Evolutionary conservation across 1,140 invertebrate species (phyloP), one percentile per base, ranked within the genome.

Genomic region (Micrasema minimum): DNA sequence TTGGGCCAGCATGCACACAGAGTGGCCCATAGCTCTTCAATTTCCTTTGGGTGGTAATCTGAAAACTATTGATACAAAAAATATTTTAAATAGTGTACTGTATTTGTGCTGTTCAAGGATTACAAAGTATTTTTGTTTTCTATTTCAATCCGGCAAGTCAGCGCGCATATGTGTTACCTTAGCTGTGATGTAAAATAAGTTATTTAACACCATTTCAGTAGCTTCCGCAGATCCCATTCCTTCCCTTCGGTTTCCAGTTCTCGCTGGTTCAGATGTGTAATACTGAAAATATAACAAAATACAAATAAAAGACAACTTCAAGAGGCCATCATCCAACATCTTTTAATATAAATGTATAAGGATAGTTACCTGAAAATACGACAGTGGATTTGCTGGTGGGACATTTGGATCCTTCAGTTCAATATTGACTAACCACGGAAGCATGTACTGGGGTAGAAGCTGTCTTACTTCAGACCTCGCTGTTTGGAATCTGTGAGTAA

Each of bases 121-220:
- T n/a, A n/a, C n/a, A n/a, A n/a, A n/a, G n/a, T n/a, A n/a, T n/a
- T n/a, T n/a, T n/a, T n/a, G n/a, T n/a, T n/a, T n/a, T n/a, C n/a
- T n/a, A n/a, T n/a, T n/a, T n/a, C n/a, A n/a, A n/a, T n/a, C n/a
- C n/a, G n/a, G n/a, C n/a, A n/a, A n/a, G 68, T 51, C 75, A 66
- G n/a, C n/a, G n/a, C n/a, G n/a, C n/a, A n/a, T n/a, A n/a, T n/a
- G n/a, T n/a, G n/a, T 79, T 86, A 96, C 93, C 90, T 97, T 98
- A 0, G 95, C 94, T 7, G 97, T 99, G 75, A 99, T 94, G 80
- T 99, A 99, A 80, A 99, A 96, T 0, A 99, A 89, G 85, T 99
- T 99, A 81, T 99, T 99, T 18, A 99, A 87, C 16, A 99, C 95
- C 95, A 99, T 98, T 86, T 99, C 97, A 0, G 98, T 99, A n/a